Evolutionary conservation across 2,113 vertebrate species (phyloP), one percentile per base, ranked within the genome.

Genomic region (Catharus bicknelli): DNA sequence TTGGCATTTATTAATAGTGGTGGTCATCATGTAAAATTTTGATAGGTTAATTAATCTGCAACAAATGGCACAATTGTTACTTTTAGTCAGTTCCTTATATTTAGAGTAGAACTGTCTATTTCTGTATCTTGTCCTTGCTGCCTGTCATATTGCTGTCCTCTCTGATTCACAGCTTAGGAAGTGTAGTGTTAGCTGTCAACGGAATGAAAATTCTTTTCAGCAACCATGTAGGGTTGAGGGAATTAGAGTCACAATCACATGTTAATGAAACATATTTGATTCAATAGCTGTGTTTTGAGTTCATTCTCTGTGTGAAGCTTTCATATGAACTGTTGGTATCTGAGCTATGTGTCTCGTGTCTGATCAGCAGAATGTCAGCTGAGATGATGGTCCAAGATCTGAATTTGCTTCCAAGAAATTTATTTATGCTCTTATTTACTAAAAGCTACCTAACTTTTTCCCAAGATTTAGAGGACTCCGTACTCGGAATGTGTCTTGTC

Each of bases 381-480:
- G 50, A 27, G 25, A 50, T 26, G 48, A 50, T 50, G 48, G 25
- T 50, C 15, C 23, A 25, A 25, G 48, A 50, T 50, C 22, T 50
- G 7, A 25, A 51, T 51, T 51, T 51, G 26, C 50, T 51, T 26
- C 50, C 11, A 51, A 5, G 14, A 27, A 51, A 27, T 51, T 26
- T 51, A 26, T 26, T 38, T 38, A 38, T 77, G 4, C 48, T 86
- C 51, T 82, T 91, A 51, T 91, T 95, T 87, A 89, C 74, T n/a
- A 38, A 61, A 90, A 75, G 22, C 67, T 83, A 38, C 55, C 47
- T 91, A 90, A 94, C 82, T 85, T 95, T 95, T 95, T 68, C 86
- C 12, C 26, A 69, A 69, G 72, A 73, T 83, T 32, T 69, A 59
- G 63, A 76, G 47, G 51, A 66, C 66, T 91, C 45, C 47, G 5